Conservation (phyloP, 2,888 invertebrate species). For the Ophion costatus region DNA sequence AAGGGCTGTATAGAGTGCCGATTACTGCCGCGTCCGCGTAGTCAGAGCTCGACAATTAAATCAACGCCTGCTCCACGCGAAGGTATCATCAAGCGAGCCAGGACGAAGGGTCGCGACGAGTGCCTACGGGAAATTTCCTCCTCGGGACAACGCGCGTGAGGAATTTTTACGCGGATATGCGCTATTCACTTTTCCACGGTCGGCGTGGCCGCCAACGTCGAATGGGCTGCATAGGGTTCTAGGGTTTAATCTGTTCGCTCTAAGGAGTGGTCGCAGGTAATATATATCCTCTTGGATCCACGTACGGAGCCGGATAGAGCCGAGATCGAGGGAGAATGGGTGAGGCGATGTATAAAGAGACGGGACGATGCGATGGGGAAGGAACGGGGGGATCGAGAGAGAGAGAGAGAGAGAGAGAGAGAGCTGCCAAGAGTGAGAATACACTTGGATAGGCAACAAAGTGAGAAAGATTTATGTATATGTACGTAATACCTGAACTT, state of each 20-base stretch:
- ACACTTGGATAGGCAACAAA: slow-evolving; percentile 41
- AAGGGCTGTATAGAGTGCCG: no score
- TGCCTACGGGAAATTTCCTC: neutral
- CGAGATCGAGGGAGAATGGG: slow-evolving; percentile 47
- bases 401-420: slow-evolving; percentile 49
- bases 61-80: neutral
- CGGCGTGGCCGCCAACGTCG: neutral
- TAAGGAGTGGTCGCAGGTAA: slow-evolving; percentile 57
- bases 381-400: slow-evolving; percentile 24
- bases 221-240: slow-evolving; percentile 4
- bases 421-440: slow-evolving; percentile 2
- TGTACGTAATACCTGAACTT: slow-evolving; percentile 47
- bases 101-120: no score
- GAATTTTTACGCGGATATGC: neutral
- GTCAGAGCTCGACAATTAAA: neutral
- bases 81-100: no score
- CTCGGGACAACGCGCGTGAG: neutral
- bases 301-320: slow-evolving; percentile 39
- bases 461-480: slow-evolving; percentile 46
- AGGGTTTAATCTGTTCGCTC: slow-evolving; percentile 35
- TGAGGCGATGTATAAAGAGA: neutral
- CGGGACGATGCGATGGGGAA: slow-evolving; percentile 35
- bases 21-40: no score
- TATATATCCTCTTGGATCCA: slow-evolving; percentile 40
- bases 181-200: slow-evolving; percentile 21